phyloP scores from a whole-genome alignment of 2,113 vertebrate genomes.

The Oostethus manadensis region DNA sequence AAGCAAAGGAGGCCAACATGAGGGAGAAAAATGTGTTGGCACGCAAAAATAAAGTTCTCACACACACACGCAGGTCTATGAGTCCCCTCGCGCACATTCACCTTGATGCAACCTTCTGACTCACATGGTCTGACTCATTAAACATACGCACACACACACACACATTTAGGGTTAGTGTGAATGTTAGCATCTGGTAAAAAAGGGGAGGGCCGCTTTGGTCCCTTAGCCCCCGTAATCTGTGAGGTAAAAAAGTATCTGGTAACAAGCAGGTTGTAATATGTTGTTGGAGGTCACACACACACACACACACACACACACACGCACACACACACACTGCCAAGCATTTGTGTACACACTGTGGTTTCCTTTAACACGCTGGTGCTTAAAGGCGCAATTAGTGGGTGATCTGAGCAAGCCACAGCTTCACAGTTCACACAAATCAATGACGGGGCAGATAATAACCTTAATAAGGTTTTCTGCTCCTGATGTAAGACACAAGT shows the following conservation, averaged over 20 bases:
- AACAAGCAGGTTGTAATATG: slow-evolving; percentile 55
- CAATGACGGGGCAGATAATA: background rate
- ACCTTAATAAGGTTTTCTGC: background rate
- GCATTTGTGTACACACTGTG: slow-evolving; percentile 14
- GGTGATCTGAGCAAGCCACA: background rate
- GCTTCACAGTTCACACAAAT: slow-evolving; percentile 2
- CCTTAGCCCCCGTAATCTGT: slow-evolving; percentile 5
- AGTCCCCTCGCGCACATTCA: slow-evolving; percentile 26
- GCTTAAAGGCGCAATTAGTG: slow-evolving; percentile 18
- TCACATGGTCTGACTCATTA: slow-evolving; percentile 18
- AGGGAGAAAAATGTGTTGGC: slow-evolving; percentile 52
- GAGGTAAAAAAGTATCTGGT: slow-evolving; percentile 41
- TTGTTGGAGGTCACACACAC: slow-evolving; percentile 19
- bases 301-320: slow-evolving; percentile 21
- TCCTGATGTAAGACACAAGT: no score
- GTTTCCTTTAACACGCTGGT: slow-evolving; percentile 41
- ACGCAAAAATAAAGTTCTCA: slow-evolving; percentile 48
- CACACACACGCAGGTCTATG: slow-evolving; percentile 10
- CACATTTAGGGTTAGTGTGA: slow-evolving; percentile 31
- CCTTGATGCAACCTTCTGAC: slow-evolving; percentile 27
- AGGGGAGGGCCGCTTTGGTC: slow-evolving; percentile 34
- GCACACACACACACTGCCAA: slow-evolving; percentile 24
- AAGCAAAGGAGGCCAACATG: slow-evolving; percentile 48
- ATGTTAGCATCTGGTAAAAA: slow-evolving; percentile 55
- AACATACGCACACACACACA: slow-evolving; percentile 19